Evolutionary conservation across 2,888 invertebrate genomes (phyloP).

Genomic region (Xestia c-nigrum): DNA sequence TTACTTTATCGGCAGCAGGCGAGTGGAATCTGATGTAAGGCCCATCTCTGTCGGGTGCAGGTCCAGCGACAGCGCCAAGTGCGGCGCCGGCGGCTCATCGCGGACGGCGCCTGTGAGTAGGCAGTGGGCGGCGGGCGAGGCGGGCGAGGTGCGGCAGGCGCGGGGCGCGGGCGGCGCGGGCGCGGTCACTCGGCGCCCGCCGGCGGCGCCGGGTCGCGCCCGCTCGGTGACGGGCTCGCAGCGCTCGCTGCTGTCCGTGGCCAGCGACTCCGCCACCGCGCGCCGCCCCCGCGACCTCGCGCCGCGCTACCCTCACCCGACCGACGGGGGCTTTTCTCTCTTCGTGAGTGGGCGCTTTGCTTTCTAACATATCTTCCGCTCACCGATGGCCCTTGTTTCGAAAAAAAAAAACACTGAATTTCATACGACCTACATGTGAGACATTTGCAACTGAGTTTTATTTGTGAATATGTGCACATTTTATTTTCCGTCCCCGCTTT

Average conservation of each 20-base stretch:
- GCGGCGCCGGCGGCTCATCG: conserved; percentile 87
- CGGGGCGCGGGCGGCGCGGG: conserved; percentile 74
- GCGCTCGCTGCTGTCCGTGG: conserved; percentile 89
- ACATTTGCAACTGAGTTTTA: background rate
- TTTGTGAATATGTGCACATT: conserved; percentile 13
- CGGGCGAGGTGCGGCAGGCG: conserved; percentile 76
- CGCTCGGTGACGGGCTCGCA: conserved; percentile 83
- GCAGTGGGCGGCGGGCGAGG: conserved; percentile 88
- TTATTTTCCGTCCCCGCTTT: conserved; percentile 8
- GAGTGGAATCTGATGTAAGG: conserved; percentile 67
- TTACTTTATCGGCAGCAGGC: conserved; percentile 66
- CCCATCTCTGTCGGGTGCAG: conserved; percentile 78
- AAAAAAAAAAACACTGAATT: background rate
- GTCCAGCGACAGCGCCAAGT: conserved; percentile 93
- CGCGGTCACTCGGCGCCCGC: conserved; percentile 69
- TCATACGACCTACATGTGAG: background rate
- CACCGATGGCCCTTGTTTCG: conserved; percentile 69
- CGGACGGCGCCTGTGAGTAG: conserved; percentile 90
- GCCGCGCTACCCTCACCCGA: conserved; percentile 84
- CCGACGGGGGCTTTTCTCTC: conserved; percentile 88
- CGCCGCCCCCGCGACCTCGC: conserved; percentile 85
- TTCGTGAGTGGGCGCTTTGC: conserved; percentile 90
- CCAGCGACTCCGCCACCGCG: conserved; percentile 88
- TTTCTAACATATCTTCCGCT: conserved; percentile 86
- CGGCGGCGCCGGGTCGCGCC: conserved; percentile 71